Base-by-base conservation (phyloP, 92 coral and sea anemone genomes). In the Ricordea florida region DNA sequence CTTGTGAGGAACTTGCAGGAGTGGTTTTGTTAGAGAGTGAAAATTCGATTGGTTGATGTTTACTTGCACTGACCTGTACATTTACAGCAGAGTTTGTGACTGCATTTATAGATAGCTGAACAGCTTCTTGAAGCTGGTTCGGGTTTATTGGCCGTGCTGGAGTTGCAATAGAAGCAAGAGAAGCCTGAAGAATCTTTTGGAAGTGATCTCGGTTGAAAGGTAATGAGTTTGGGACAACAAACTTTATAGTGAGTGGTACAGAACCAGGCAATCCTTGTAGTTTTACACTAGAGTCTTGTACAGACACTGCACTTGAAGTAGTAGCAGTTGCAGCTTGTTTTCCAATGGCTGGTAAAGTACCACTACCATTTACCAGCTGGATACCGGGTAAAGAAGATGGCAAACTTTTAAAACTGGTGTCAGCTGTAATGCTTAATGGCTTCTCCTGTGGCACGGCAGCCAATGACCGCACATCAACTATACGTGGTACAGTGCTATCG, bases 381-480 rank as follows among this genome's bases (percentile, higher is more conserved):
- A n/a, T n/a, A n/a, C n/a, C n/a, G n/a, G n/a, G n/a, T n/a, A n/a
- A n/a, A n/a, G n/a, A n/a, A n/a, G n/a, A n/a, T n/a, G n/a, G n/a
- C n/a, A n/a, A n/a, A n/a, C n/a, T n/a, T n/a, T n/a, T n/a, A n/a
- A n/a, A n/a, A n/a, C n/a, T n/a, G n/a, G n/a, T n/a, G n/a, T n/a
- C n/a, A n/a, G n/a, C n/a, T n/a, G n/a, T n/a, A n/a, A n/a, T n/a
- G n/a, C n/a, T n/a, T n/a, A n/a, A n/a, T n/a, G n/a, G n/a, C n/a
- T n/a, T n/a, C n/a, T n/a, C n/a, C n/a, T n/a, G n/a, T n/a, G n/a
- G n/a, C n/a, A n/a, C n/a, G 2, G 77, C 40, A 37, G 77, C 77
- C 21, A 70, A 10, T 13, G 77, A 70, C 10, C 77, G 77, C 2
- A 70, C 77, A 10, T 70, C 77, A 10, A 70, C 36, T 27, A 70